Percentiles rank a stretch among this genome's conserved stretches.
Evolutionary conservation across 2,797 vertebrate genomes (phyloP).

Genomic region (Hyperoplus lanceolatus): DNA sequence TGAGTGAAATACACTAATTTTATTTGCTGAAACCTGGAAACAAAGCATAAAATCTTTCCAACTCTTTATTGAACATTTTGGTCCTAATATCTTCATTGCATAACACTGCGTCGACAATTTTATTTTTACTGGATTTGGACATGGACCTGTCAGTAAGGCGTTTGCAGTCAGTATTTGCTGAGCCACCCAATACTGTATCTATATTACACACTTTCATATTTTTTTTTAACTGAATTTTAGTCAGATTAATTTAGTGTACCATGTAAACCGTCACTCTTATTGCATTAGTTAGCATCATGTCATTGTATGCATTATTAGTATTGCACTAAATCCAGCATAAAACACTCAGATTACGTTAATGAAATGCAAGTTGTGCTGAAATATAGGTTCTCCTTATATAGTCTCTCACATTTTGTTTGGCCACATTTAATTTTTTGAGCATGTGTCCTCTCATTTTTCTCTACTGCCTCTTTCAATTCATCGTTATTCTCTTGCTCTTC

Average conservation of each 20-base stretch:
- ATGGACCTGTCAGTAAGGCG: background rate
- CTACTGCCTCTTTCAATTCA: constrained; percentile 21
- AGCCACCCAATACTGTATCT: background rate
- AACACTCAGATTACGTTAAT: background rate
- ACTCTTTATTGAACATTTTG: background rate
- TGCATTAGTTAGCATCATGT: background rate
- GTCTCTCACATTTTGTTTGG: background rate
- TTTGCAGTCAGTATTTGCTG: constrained; percentile 5
- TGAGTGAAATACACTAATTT: constrained; percentile 22
- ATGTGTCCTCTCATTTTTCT: constrained; percentile 22
- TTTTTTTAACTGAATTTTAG: background rate
- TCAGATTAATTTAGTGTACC: background rate
- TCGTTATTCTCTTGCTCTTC: constrained; percentile 37
- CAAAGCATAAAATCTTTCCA: background rate
- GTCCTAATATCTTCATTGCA: background rate
- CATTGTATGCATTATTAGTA: background rate
- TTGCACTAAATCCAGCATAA: background rate
- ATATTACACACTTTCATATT: background rate
- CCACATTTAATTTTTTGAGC: constrained; percentile 13
- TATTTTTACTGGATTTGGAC: background rate
- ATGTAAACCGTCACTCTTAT: constrained; percentile 2
- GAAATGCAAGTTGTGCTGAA: background rate
- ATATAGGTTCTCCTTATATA: background rate
- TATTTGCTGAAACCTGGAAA: background rate
- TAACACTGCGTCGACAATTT: background rate